A percentile compares a stretch with the other conserved stretches of the same genome.
Evolutionary conservation across 2,113 vertebrate genomes (phyloP).

Genomic region (Dicaeum eximium): DNA sequence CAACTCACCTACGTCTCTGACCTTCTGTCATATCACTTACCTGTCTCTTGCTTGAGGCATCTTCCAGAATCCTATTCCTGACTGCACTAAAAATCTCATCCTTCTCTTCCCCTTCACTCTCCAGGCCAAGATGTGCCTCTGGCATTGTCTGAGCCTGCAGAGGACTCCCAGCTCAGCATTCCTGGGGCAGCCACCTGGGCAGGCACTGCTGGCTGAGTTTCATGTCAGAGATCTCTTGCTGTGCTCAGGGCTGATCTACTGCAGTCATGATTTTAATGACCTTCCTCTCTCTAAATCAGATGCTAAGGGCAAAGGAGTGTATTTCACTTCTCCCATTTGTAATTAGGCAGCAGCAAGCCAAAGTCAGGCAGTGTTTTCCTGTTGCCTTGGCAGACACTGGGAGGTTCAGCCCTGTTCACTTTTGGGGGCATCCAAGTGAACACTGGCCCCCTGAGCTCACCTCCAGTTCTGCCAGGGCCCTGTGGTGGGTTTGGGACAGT

Average conservation of each 20-base stretch:
- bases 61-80: not conserved
- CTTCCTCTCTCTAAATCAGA: constrained; percentile 27
- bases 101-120: not conserved
- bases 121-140: not conserved
- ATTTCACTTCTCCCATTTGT: not conserved
- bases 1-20: not conserved
- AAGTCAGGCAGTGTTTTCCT: not conserved
- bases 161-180: not conserved
- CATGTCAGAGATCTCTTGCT: not conserved
- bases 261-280: constrained; percentile 31
- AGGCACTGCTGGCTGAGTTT: not conserved
- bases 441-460: not conserved
- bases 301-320: not conserved
- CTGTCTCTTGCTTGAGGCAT: not conserved
- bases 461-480: not conserved
- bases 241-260: constrained; percentile 5
- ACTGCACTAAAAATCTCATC: not conserved
- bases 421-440: not conserved
- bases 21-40: not conserved
- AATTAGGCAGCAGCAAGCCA: not conserved
- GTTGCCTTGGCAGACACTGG: not conserved
- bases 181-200: not conserved
- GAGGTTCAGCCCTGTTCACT: not conserved
- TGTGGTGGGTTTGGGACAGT: not conserved
- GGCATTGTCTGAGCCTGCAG: not conserved